Percentiles rank a stretch among this genome's conserved stretches.
phyloP scores from a whole-genome alignment of 64 coral and sea anemone species.

The Stichodactyla helianthus region DNA sequence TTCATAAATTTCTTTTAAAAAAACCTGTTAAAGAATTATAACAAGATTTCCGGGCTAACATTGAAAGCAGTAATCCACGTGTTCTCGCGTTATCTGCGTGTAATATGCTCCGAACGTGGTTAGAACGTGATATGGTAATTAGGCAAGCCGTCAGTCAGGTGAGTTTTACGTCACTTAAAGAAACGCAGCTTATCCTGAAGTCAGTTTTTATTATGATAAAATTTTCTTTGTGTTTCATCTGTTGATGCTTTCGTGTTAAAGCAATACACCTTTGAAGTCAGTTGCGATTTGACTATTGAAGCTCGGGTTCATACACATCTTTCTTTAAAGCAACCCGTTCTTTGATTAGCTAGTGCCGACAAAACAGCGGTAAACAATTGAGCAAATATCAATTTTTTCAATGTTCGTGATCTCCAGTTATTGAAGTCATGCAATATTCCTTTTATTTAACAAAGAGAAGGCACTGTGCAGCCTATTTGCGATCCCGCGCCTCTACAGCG shows the following conservation, averaged over 20 bases:
- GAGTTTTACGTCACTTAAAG: not conserved
- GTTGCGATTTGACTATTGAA: not conserved
- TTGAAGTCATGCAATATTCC: not conserved
- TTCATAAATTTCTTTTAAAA: not conserved
- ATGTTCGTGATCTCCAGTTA: not conserved
- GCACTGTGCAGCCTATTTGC: not conserved
- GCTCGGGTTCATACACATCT: not conserved
- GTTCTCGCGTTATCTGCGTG: not conserved
- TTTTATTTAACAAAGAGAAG: not conserved
- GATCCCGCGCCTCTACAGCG: not conserved
- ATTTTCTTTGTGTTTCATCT: not conserved
- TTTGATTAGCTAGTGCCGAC: not conserved
- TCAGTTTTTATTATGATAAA: not conserved
- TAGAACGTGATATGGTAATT: not conserved
- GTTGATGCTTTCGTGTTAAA: not conserved
- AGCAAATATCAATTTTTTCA: not conserved
- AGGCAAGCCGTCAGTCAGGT: not conserved
- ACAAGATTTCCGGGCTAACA: too few relatives aligned
- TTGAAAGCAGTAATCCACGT: not conserved
- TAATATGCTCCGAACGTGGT: not conserved
- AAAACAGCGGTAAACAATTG: slow-evolving; percentile 4
- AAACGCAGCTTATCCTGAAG: not conserved
- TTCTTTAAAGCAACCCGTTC: not conserved
- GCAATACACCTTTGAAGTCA: not conserved
- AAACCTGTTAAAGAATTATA: not conserved